Percentiles rank a stretch among this genome's conserved stretches.
phyloP scores from a whole-genome alignment of 2,888 invertebrate species.

The Petrolisthes manimaculis region DNA sequence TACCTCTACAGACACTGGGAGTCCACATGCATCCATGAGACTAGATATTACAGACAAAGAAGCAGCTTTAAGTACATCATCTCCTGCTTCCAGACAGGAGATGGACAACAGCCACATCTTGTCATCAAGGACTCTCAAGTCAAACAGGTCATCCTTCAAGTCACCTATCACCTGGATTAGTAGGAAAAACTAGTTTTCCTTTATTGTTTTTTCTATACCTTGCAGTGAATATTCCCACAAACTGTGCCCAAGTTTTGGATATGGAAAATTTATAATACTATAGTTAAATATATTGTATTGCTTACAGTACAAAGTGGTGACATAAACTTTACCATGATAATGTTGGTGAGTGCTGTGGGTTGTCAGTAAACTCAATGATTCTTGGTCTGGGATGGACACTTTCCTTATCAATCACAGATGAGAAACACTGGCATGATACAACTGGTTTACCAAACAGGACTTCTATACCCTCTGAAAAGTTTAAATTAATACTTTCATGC shows the following conservation, averaged over 20 bases:
- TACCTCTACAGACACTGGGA: constrained; percentile 45
- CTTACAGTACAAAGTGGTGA: not conserved
- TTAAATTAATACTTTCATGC: not conserved
- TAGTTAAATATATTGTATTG: too few relatives aligned
- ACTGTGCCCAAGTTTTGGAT: too few relatives aligned
- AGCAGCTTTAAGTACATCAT: constrained; percentile 35
- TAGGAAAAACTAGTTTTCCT: too few relatives aligned
- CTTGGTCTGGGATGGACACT: constrained; percentile 46
- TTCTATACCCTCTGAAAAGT: constrained; percentile 51
- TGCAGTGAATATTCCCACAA: too few relatives aligned
- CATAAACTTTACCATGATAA: constrained; percentile 35
- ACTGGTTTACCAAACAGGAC: constrained; percentile 43
- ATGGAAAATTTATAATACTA: too few relatives aligned
- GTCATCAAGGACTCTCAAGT: constrained; percentile 27
- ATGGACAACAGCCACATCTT: constrained; percentile 42
- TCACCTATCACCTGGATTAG: constrained; percentile 39
- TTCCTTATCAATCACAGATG: constrained; percentile 36
- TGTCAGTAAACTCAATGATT: constrained; percentile 35
- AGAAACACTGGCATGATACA: constrained; percentile 44
- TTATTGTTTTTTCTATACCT: too few relatives aligned
- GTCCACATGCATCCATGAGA: constrained; percentile 35
- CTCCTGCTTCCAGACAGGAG: constrained; percentile 50
- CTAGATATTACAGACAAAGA: constrained; percentile 28
- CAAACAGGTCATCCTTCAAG: constrained; percentile 35
- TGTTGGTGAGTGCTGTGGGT: constrained; percentile 27